phyloP scores from a whole-genome alignment of 2,113 vertebrate species.

The Garra rufa region DNA sequence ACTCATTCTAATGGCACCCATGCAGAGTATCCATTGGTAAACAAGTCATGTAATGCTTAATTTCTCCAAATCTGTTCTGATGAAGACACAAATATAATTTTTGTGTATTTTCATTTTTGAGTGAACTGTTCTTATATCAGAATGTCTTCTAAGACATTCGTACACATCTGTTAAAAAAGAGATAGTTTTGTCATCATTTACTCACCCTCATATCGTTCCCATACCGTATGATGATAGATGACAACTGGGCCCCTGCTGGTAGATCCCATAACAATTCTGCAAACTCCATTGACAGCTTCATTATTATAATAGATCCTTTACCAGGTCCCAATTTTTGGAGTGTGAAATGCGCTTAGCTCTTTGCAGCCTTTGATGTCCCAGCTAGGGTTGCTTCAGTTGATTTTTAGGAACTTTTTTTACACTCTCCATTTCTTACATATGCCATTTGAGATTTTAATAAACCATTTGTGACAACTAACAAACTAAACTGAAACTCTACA shows the following conservation, averaged over 20 bases:
- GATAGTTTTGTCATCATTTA: not conserved
- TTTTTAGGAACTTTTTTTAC: not conserved
- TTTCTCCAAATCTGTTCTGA: not conserved
- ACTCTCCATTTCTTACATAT: not conserved
- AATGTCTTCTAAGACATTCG: no score
- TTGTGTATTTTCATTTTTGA: not conserved
- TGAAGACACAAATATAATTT: not conserved
- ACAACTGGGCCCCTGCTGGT: not conserved
- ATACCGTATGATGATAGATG: not conserved
- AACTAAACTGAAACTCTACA: not conserved
- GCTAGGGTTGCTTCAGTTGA: not conserved
- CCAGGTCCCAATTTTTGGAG: not conserved
- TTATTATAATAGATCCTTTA: constrained; percentile 1
- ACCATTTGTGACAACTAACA: not conserved
- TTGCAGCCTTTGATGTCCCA: not conserved
- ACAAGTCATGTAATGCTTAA: not conserved
- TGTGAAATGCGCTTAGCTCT: constrained; percentile 18
- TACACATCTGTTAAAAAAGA: not conserved
- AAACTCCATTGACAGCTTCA: not conserved
- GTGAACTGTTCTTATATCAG: not conserved
- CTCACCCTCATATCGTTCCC: not conserved
- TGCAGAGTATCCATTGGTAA: not conserved
- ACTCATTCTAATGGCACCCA: no score
- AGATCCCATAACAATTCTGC: not conserved
- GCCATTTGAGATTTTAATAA: not conserved